phyloP scores from a whole-genome alignment of 2,888 invertebrate genomes.

The Eupithecia tripunctaria region DNA sequence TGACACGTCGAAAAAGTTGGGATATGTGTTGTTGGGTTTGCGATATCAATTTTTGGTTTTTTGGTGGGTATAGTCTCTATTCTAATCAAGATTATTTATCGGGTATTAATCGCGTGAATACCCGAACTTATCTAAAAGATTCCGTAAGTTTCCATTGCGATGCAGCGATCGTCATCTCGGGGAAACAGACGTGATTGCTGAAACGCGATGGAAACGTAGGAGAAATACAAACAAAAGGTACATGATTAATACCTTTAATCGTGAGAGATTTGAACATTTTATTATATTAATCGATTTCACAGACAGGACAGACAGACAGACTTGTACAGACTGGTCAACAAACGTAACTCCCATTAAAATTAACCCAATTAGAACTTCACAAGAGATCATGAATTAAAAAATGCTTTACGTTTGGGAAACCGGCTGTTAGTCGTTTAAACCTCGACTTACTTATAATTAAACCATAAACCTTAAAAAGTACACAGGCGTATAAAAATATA shows the following conservation, averaged over 20 bases:
- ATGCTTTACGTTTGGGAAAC: neutral
- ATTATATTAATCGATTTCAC: neutral
- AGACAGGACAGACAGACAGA: too few relatives aligned
- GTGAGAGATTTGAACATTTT: too few relatives aligned
- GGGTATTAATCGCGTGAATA: too few relatives aligned
- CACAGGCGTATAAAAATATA: neutral
- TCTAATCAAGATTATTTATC: too few relatives aligned
- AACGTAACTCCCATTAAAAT: neutral
- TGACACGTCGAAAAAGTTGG: slow-evolving; percentile 12
- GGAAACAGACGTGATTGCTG: too few relatives aligned
- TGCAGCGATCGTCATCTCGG: too few relatives aligned
- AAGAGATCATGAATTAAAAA: neutral
- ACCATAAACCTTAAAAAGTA: neutral
- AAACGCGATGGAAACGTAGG: too few relatives aligned
- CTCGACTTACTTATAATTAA: neutral
- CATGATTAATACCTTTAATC: too few relatives aligned
- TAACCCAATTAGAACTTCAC: neutral
- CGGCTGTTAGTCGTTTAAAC: neutral
- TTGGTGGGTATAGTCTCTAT: neutral
- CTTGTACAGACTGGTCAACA: neutral
- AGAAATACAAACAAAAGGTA: too few relatives aligned
- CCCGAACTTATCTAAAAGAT: too few relatives aligned
- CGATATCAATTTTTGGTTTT: neutral
- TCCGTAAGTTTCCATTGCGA: too few relatives aligned
- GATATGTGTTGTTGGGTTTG: neutral